Evolutionary conservation across 2,888 invertebrate species (phyloP).

Genomic region (Acanthosoma haemorrhoidale): DNA sequence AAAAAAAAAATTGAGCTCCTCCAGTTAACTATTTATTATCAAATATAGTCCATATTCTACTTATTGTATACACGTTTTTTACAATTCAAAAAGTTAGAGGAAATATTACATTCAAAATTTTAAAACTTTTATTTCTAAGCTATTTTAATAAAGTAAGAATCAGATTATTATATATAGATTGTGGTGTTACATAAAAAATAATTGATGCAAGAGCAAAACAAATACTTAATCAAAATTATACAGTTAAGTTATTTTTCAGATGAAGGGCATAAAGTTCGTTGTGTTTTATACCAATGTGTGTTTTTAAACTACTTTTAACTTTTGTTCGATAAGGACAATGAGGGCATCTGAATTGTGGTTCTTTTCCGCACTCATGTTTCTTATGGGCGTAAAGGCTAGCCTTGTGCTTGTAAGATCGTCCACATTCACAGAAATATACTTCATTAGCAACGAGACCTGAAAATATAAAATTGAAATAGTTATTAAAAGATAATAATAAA

Average conservation of each 20-base stretch:
- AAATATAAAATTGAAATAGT: neutral
- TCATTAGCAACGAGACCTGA: neutral
- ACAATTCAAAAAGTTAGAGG: too few relatives aligned
- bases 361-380: slow-evolving; percentile 44
- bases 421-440: slow-evolving; percentile 31
- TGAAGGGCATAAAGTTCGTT: neutral
- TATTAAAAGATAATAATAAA: neutral
- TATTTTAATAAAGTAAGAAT: too few relatives aligned
- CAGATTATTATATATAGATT: too few relatives aligned
- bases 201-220: neutral
- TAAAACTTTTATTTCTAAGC: too few relatives aligned
- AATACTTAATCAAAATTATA: neutral
- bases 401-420: slow-evolving; percentile 33
- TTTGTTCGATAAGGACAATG: slow-evolving; percentile 43
- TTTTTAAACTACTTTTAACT: slow-evolving; percentile 42
- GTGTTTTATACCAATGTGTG: slow-evolving; percentile 42
- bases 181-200: too few relatives aligned
- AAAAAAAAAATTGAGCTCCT: too few relatives aligned
- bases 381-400: slow-evolving; percentile 28
- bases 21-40: too few relatives aligned
- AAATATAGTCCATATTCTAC: too few relatives aligned
- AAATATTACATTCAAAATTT: too few relatives aligned
- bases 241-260: neutral
- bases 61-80: too few relatives aligned
- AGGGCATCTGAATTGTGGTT: slow-evolving; percentile 44